phyloP scores from a whole-genome alignment of 2,888 invertebrate species.

The Philaethria dido region DNA sequence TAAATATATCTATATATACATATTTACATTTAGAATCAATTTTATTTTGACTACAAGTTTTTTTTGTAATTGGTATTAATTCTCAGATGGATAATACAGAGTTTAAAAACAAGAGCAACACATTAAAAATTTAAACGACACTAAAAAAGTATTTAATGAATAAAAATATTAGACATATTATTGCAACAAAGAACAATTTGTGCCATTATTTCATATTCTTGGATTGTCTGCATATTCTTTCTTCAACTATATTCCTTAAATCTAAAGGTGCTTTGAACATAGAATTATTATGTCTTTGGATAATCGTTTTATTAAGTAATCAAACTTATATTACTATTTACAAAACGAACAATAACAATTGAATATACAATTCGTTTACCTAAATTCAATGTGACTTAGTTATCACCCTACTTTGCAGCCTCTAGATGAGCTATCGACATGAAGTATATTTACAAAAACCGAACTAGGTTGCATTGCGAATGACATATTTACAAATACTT shows the following conservation, averaged over 20 bases:
- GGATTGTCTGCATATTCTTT: no score
- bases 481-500: constrained; percentile 46
- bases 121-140: no score
- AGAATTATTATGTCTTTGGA: constrained; percentile 66
- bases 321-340: constrained; percentile 75
- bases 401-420: constrained; percentile 82
- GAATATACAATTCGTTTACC: constrained; percentile 62
- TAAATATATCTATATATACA: no score
- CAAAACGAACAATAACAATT: constrained; percentile 60
- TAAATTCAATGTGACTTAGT: constrained; percentile 83
- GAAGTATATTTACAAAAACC: constrained; percentile 74
- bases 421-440: constrained; percentile 73
- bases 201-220: no score
- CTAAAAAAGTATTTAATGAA: no score
- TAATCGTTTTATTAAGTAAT: constrained; percentile 68
- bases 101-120: no score
- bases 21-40: no score
- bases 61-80: no score
- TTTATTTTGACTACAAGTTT: no score
- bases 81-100: no score
- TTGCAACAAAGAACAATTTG: no score
- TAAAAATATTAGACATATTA: no score
- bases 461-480: constrained; percentile 59
- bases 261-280: constrained; percentile 39
- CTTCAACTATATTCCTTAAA: not conserved